Conservation (phyloP, 2,888 invertebrate genomes). For the Eudemis profundana region DNA sequence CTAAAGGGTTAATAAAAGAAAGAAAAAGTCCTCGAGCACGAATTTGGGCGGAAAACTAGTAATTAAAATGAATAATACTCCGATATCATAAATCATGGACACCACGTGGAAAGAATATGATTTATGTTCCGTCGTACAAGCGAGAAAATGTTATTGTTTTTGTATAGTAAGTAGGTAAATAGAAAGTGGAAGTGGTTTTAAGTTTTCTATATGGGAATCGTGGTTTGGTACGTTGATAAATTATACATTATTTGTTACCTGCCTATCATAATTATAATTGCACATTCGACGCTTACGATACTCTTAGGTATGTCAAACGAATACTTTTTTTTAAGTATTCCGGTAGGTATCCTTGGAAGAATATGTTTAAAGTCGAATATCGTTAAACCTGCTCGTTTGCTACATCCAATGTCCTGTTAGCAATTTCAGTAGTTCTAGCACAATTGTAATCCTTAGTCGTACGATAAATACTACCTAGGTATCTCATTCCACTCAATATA, state of each 20-base stretch:
- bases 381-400: no score
- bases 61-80: slow-evolving; percentile 44
- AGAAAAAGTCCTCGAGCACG: slow-evolving; percentile 27
- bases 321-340: no score
- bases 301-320: no score
- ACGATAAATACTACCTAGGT: no score
- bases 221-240: background rate
- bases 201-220: background rate
- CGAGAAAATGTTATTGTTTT: slow-evolving; percentile 35
- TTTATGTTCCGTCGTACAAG: slow-evolving; percentile 28
- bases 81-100: slow-evolving; percentile 40
- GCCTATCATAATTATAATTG: no score
- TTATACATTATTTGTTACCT: background rate
- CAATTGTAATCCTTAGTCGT: no score
- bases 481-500: no score
- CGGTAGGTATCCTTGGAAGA: no score
- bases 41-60: slow-evolving; percentile 42
- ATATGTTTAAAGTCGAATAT: no score
- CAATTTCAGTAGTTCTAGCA: no score
- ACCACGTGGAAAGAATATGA: slow-evolving; percentile 39
- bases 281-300: no score
- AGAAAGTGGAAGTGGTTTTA: slow-evolving; percentile 1
- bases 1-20: slow-evolving; percentile 28
- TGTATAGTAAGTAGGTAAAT: slow-evolving; percentile 34
- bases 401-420: no score